Evolutionary conservation across 1,140 invertebrate genomes (phyloP), one percentile per base, ranked within the genome.

Genomic region (Asbolus verrucosus): DNA sequence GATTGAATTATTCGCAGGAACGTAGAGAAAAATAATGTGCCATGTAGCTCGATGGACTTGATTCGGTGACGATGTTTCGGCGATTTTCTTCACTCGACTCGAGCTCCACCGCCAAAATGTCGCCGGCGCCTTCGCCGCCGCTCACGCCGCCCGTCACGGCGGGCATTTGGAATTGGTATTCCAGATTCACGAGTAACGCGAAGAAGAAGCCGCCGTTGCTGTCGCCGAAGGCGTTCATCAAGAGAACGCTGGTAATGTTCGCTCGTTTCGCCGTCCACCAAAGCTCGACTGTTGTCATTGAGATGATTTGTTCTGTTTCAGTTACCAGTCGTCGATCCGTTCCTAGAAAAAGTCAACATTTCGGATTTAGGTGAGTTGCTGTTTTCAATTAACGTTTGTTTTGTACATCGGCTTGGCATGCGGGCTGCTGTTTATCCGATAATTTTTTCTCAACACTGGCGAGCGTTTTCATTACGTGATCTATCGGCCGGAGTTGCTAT

Each of bases 251-350:
- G 76, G 76, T 70, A 70, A 69, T 68, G 27, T n/a, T n/a, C 11
- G 16, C 13, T 2, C 11, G 8, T n/a, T n/a, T n/a, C n/a, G n/a
- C n/a, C n/a, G n/a, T n/a, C n/a, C n/a, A n/a, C n/a, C n/a, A n/a
- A n/a, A n/a, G n/a, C n/a, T n/a, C n/a, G 1, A 19, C 9, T 38
- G n/a, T 36, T 62, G 3, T 13, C 9, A 14, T 8, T 11, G 6
- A 8, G 15, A 15, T 72, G 46, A 39, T 67, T 19, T 30, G 46
- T 67, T 82, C 81, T 75, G 69, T 92, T 93, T 39, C 87, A 95
- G 94, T 85, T 95, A 77, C 93, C 94, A 36, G 91, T 93, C 5
- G 92, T 92, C 13, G 93, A 95, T 84, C 93, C 93, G 15, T 95
- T 95, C 82, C 81, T 95, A 81, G 93, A 95, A 81, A 94, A 94